These are phyloP conservation scores for Ceyx melanurus DNA, from an alignment of 2,113 vertebrate species.

Conservation along the genomic window DNA sequence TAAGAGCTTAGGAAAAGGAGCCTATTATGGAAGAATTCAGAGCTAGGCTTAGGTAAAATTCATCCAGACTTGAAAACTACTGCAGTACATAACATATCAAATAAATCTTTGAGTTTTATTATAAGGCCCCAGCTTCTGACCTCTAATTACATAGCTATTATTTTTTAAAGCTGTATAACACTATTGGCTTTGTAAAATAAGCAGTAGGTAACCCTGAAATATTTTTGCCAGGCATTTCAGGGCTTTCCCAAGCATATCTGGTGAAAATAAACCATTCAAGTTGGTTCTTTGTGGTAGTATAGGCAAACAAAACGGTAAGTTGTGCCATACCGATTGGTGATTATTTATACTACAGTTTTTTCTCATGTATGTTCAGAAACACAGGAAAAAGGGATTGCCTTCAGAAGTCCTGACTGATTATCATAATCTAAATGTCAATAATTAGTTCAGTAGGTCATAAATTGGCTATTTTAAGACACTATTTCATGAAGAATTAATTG, in stretches of 20 bases:
- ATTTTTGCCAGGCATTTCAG: not conserved
- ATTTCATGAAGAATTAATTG: not conserved
- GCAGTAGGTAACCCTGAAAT: not conserved
- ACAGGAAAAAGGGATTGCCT: not conserved
- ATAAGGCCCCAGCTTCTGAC: not conserved
- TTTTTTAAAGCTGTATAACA: not conserved
- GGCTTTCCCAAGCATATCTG: not conserved
- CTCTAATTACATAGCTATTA: not conserved
- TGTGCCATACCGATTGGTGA: not conserved
- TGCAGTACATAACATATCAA: not conserved
- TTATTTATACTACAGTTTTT: not conserved
- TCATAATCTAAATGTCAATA: not conserved
- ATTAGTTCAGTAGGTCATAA: not conserved
- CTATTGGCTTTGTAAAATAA: not conserved
- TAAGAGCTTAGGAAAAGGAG: not conserved
- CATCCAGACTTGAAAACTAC: not conserved
- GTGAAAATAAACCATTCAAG: not conserved
- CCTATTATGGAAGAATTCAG: not conserved
- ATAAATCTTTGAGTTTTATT: not conserved
- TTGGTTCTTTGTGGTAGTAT: not conserved
- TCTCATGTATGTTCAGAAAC: not conserved
- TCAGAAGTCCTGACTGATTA: not conserved
- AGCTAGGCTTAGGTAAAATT: not conserved
- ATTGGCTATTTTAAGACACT: not conserved
- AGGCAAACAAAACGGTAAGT: not conserved